Conservation (phyloP, 1,140 invertebrate genomes). For the Cherax quadricarinatus region DNA sequence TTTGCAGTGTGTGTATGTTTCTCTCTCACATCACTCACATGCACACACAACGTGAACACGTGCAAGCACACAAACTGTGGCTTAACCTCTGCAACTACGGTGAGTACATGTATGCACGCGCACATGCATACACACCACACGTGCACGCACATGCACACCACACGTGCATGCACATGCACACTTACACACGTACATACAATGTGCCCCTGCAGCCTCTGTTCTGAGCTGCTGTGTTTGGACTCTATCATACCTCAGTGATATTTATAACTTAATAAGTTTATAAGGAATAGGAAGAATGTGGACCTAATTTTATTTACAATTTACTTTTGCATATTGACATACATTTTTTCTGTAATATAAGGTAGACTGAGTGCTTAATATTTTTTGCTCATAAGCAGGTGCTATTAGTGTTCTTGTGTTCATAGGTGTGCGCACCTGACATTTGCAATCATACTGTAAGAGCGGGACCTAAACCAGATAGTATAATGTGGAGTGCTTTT, state of each 20-base stretch:
- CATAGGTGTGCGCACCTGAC: neutral
- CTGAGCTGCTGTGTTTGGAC: neutral
- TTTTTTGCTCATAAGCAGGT: slow-evolving; percentile 2
- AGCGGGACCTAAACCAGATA: neutral
- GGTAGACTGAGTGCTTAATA: neutral
- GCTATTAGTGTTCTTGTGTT: neutral
- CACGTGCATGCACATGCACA: neutral
- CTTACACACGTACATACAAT: neutral
- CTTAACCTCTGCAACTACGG: neutral
- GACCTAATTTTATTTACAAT: neutral
- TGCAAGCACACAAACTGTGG: no score
- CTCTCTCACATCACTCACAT: no score
- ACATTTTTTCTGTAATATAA: neutral
- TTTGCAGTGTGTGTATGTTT: no score
- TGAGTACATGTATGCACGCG: no score
- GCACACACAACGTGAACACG: no score
- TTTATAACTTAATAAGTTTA: neutral
- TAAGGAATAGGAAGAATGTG: neutral
- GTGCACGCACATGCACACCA: neutral
- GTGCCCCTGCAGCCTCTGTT: neutral
- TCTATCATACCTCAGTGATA: neutral
- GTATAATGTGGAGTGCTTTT: neutral
- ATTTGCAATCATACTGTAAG: neutral
- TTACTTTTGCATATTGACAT: neutral
- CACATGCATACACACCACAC: no score